Evolutionary conservation across 2,113 vertebrate genomes (phyloP).

Genomic region (Callithrix jacchus): DNA sequence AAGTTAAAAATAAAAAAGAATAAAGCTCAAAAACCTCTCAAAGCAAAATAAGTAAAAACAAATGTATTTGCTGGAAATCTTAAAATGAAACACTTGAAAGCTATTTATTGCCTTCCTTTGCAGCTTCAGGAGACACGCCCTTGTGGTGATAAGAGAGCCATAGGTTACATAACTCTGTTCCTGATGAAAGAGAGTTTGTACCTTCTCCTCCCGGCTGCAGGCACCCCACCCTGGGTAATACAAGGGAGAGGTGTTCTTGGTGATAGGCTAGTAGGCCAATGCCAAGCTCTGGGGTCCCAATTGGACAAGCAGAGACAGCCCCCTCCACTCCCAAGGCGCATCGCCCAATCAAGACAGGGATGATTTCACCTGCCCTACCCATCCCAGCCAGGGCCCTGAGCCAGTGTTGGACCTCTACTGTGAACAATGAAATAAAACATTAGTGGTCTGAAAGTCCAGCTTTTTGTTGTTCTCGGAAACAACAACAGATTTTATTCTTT

Average conservation of each 20-base stretch:
- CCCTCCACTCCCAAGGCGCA: background rate
- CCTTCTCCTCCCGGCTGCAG: background rate
- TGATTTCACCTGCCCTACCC: conserved; percentile 32
- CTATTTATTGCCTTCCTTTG: background rate
- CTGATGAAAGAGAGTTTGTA: background rate
- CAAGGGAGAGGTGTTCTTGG: background rate
- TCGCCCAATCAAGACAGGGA: background rate
- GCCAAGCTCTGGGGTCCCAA: background rate
- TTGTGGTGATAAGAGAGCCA: conserved; percentile 42
- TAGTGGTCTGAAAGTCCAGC: background rate
- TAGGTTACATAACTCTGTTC: conserved; percentile 25
- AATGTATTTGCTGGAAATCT: conserved; percentile 43
- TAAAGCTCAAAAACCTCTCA: background rate
- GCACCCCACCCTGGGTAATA: background rate
- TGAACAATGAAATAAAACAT: background rate
- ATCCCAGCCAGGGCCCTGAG: background rate
- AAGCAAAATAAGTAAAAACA: background rate
- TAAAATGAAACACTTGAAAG: conserved; percentile 56
- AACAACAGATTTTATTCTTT: background rate
- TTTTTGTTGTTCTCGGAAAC: background rate
- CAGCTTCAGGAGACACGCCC: conserved; percentile 45
- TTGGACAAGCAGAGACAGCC: background rate
- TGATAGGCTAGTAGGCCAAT: background rate
- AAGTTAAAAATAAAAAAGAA: background rate
- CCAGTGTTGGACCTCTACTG: background rate